Percentiles rank a stretch among this genome's conserved stretches.
Evolutionary conservation across 1,140 invertebrate genomes (phyloP).

Genomic region (Choristoneura fumiferana): DNA sequence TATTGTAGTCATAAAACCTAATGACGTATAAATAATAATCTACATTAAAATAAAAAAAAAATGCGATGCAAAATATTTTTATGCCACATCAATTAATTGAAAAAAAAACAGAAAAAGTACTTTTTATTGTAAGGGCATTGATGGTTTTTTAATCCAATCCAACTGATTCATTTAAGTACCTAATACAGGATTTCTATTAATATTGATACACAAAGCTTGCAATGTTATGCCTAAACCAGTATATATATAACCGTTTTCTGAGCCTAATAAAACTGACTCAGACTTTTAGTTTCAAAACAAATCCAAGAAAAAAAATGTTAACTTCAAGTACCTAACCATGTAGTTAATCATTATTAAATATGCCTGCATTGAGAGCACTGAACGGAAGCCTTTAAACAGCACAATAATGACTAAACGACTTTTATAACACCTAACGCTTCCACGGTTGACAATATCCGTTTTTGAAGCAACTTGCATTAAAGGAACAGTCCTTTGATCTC

Average conservation of each 20-base stretch:
- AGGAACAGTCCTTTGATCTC: constrained; percentile 56
- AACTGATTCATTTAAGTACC: no score
- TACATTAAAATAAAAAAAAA: no score
- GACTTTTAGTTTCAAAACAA: no score
- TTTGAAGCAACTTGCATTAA: constrained; percentile 41
- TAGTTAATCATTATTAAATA: neutral
- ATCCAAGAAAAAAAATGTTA: no score
- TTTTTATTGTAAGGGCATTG: neutral
- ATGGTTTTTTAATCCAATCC: neutral
- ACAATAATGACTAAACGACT: constrained; percentile 20
- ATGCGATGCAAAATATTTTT: neutral
- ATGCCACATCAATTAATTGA: neutral
- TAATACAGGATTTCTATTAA: no score
- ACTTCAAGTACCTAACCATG: no score
- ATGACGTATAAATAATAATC: constrained; percentile 1
- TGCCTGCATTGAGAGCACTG: neutral
- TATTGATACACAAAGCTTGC: no score
- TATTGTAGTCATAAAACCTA: neutral
- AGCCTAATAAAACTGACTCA: no score
- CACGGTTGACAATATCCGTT: constrained; percentile 38
- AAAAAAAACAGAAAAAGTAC: no score
- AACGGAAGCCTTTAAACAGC: neutral
- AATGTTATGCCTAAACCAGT: no score
- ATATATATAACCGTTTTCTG: no score
- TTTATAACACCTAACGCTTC: constrained; percentile 42